A percentile compares a stretch with the other conserved stretches of the same genome.
These are phyloP conservation scores for Corticium candelabrum DNA, from an alignment of 37 sponge, comb jelly and placozoan genomes.

Conservation along the genomic window DNA sequence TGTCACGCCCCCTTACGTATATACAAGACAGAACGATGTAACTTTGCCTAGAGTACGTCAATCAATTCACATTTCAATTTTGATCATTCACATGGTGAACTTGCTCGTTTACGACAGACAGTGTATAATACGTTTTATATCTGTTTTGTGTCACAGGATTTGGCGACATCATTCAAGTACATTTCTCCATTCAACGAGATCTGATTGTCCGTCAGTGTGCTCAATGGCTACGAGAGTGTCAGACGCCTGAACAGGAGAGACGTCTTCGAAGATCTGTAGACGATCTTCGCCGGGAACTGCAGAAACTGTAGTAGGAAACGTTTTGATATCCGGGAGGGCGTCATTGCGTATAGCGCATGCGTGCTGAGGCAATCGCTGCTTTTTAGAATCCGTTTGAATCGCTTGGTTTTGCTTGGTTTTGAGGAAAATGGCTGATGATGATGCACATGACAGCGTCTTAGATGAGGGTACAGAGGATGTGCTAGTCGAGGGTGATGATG, in stretches of 20 bases:
- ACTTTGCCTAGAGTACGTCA: too few species aligned
- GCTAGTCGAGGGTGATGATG: slow-evolving; percentile 33
- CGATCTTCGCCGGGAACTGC: slow-evolving; percentile 55
- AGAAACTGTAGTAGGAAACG: slow-evolving; percentile 32
- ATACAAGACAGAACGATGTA: too few species aligned
- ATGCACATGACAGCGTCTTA: background rate
- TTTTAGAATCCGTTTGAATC: background rate
- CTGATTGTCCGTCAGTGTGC: slow-evolving; percentile 56
- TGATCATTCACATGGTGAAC: too few species aligned
- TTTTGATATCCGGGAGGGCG: too few species aligned
- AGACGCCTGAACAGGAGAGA: slow-evolving; percentile 39
- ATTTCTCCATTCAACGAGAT: slow-evolving; percentile 55
- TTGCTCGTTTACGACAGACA: too few species aligned
- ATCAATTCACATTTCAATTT: too few species aligned
- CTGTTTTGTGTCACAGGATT: slow-evolving; percentile 32
- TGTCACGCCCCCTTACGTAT: too few species aligned
- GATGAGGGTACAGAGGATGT: background rate
- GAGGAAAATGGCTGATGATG: background rate
- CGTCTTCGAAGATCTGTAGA: slow-evolving; percentile 53
- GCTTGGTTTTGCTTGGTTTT: background rate
- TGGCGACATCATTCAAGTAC: slow-evolving; percentile 52
- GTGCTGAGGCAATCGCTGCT: background rate
- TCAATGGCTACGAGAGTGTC: slow-evolving; percentile 53
- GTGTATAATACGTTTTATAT: background rate
- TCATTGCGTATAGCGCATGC: too few species aligned